Evolutionary conservation across 2,888 invertebrate species (phyloP), one percentile per base, ranked within the genome.

Genomic region (Drosophila diplacantha): DNA sequence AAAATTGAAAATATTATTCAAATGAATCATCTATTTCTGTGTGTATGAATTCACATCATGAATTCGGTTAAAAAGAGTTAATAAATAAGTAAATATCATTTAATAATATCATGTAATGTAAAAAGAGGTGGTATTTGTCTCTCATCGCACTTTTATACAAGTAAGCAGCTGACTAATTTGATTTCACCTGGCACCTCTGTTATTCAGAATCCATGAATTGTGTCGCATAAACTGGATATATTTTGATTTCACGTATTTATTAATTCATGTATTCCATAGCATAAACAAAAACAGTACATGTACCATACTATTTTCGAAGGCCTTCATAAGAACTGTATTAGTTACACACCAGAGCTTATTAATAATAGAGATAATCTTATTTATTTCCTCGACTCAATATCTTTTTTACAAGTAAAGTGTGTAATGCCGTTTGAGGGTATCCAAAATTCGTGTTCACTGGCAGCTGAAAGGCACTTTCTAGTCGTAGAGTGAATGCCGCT

Each of bases 401-500:
- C 24, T 24, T 7, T 7, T 7, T 24, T 24, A 7, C 24, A 24
- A 3, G 7, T 24, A 24, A 24, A 14, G 0, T 26, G 26, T 14
- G 3, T 11, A 20, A 14, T 9, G 14, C 4, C 2, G 5, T 22
- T 24, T 12, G 3, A 64, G 47, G 16, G 43, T 38, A 64, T 14
- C 9, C 1, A 5, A 16, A n/a, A n/a, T 32, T 39, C 52, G 35
- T 20, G n/a, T 8, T 6, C 29, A 32, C 22, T 52, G 32, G 18
- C 20, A 35, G 18, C 34, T 34, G 1, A 26, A 49, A 24, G 31
- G 38, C 24, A 31, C 47, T 58, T 61, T 61, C 39, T 29, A 41
- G 62, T 39, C 16, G 26, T 18, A 24, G 50, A 66, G 68, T 68
- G 68, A 43, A 52, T 53, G 59, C 41, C 52, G 37, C 43, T 12